Evolutionary conservation across 2,113 vertebrate species (phyloP).

Genomic region (zebrafish (Danio rerio)): DNA sequence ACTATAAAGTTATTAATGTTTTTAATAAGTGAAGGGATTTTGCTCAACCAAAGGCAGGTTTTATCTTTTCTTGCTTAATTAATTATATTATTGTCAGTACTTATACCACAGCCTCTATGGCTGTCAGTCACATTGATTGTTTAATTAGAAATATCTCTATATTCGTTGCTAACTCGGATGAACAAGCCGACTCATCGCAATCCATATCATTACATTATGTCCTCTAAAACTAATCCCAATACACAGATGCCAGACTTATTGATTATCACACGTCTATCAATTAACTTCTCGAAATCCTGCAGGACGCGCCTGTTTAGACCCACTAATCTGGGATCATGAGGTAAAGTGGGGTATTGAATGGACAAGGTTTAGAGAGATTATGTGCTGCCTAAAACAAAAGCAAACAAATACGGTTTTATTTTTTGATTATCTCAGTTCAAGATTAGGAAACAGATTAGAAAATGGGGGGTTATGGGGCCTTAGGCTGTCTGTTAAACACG

Average conservation of each 20-base stretch:
- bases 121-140: constrained; percentile 40
- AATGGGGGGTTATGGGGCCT: background rate
- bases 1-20: background rate
- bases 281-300: constrained; percentile 17
- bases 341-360: constrained; percentile 9
- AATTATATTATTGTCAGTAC: constrained; percentile 48
- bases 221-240: constrained; percentile 33
- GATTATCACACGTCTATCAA: constrained; percentile 50
- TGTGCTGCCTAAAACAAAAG: constrained; percentile 20
- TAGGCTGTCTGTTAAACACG: background rate
- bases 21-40: constrained; percentile 7
- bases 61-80: constrained; percentile 28
- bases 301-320: constrained; percentile 4
- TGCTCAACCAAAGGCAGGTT: constrained; percentile 12
- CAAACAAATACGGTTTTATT: constrained; percentile 35
- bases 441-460: constrained; percentile 13
- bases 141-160: constrained; percentile 40
- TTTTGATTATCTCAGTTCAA: constrained; percentile 30
- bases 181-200: background rate
- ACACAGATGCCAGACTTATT: constrained; percentile 50
- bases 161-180: constrained; percentile 12
- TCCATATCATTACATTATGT: constrained; percentile 26
- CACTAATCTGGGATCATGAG: constrained; percentile 30
- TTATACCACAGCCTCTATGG: constrained; percentile 16
- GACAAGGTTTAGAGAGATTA: constrained; percentile 27